Evolutionary conservation across 2,888 invertebrate species (phyloP).

Genomic region (Tholera decimalis): DNA sequence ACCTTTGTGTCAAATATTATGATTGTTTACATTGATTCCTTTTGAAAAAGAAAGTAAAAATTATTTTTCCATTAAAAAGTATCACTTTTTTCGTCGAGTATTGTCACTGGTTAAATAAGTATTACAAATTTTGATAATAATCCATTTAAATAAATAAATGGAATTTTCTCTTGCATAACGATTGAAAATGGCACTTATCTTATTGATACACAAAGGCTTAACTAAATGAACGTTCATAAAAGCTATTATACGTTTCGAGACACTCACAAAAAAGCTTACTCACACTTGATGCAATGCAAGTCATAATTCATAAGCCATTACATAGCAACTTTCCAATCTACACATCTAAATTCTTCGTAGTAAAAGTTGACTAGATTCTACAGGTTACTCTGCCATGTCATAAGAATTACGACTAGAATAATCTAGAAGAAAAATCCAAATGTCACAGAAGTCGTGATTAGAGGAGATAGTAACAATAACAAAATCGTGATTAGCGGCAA

Average conservation of each 20-base stretch:
- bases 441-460: slow-evolving; percentile 28
- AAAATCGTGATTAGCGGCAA: slow-evolving; percentile 14
- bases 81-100: neutral
- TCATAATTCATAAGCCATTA: slow-evolving; percentile 60
- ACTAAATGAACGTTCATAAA: slow-evolving; percentile 39
- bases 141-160: slow-evolving; percentile 32
- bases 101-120: slow-evolving; percentile 11
- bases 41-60: too few species aligned
- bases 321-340: slow-evolving; percentile 53
- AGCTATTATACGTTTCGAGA: slow-evolving; percentile 30
- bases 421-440: slow-evolving; percentile 34
- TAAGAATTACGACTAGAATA: slow-evolving; percentile 7
- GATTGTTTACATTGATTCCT: too few species aligned
- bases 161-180: slow-evolving; percentile 29
- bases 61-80: too few species aligned
- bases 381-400: slow-evolving; percentile 26
- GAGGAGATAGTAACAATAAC: slow-evolving; percentile 26
- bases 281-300: slow-evolving; percentile 58
- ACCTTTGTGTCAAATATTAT: too few species aligned
- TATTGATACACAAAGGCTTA: slow-evolving; percentile 20
- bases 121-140: slow-evolving; percentile 24
- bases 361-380: slow-evolving; percentile 53
- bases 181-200: slow-evolving; percentile 41
- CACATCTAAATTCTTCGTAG: slow-evolving; percentile 20
- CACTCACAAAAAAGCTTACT: slow-evolving; percentile 33